A percentile compares a stretch with the other conserved stretches of the same genome.
Evolutionary conservation across 1,140 invertebrate species (phyloP).

Genomic region (Pachyrhynchus sulphureomaculatus): DNA sequence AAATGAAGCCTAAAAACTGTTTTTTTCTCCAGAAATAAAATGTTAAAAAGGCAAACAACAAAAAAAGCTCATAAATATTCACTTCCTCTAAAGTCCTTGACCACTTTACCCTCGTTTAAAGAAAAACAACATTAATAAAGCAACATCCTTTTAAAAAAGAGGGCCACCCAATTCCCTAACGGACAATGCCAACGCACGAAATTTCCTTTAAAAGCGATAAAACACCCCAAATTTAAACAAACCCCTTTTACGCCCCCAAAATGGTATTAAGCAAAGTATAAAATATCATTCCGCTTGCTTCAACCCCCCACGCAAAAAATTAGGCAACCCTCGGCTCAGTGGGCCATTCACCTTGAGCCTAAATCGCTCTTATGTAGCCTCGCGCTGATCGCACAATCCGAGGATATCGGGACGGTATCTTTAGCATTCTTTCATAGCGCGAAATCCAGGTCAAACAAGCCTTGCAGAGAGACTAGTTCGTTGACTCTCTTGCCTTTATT

Average conservation of each 20-base stretch:
- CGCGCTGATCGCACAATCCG: conserved; percentile 1
- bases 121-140: too few relatives aligned
- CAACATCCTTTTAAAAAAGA: too few relatives aligned
- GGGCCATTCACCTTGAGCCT: conserved; percentile 44
- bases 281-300: background rate
- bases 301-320: conserved; percentile 6
- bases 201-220: background rate
- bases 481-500: conserved; percentile 35
- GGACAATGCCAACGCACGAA: background rate
- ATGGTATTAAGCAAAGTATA: background rate
- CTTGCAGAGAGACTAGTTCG: conserved; percentile 44
- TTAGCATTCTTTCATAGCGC: conserved; percentile 4
- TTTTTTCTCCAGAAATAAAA: too few relatives aligned
- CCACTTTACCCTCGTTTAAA: too few relatives aligned
- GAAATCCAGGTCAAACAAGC: conserved; percentile 44
- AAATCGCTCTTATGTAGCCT: conserved; percentile 31
- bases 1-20: too few relatives aligned
- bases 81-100: too few relatives aligned
- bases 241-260: background rate
- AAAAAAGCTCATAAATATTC: too few relatives aligned
- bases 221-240: background rate
- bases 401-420: conserved; percentile 5
- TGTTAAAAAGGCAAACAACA: too few relatives aligned
- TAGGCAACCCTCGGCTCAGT: conserved; percentile 8
- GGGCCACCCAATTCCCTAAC: too few relatives aligned